Percentiles rank a stretch among this genome's conserved stretches.
These are phyloP conservation scores for Anoplius nigerrimus DNA, from an alignment of 2,888 invertebrate genomes.

Conservation along the genomic window DNA sequence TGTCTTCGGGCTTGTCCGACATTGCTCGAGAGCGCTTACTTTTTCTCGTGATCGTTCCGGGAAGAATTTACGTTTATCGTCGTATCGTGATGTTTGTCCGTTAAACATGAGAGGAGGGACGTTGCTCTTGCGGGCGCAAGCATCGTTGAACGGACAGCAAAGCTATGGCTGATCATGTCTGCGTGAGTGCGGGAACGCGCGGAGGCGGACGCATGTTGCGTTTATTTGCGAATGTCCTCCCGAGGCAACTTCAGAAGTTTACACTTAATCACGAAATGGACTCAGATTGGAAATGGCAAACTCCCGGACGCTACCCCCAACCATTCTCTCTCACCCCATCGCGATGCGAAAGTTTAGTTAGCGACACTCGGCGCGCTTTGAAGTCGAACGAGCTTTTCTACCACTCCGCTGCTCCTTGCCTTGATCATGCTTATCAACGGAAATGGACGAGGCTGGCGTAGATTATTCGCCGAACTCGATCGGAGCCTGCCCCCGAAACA, in stretches of 20 bases:
- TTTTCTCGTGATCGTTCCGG: too few species aligned
- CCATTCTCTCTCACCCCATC: slow-evolving; percentile 12
- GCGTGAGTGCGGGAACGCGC: background rate
- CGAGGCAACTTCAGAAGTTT: slow-evolving; percentile 66
- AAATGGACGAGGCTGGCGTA: slow-evolving; percentile 34
- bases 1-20: too few species aligned
- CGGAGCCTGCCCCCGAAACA: too few species aligned
- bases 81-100: background rate
- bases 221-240: slow-evolving; percentile 48
- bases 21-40: too few species aligned
- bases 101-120: background rate
- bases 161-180: too few species aligned
- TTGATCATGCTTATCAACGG: slow-evolving; percentile 69
- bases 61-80: slow-evolving; percentile 4
- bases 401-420: slow-evolving; percentile 41
- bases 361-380: slow-evolving; percentile 70
- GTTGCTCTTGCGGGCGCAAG: slow-evolving; percentile 5
- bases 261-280: slow-evolving; percentile 74
- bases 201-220: slow-evolving; percentile 17
- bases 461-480: too few species aligned
- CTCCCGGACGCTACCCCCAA: slow-evolving; percentile 33
- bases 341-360: slow-evolving; percentile 69
- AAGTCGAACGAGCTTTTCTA: slow-evolving; percentile 65
- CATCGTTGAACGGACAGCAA: background rate
- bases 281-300: slow-evolving; percentile 70